phyloP scores from a whole-genome alignment of 2,113 vertebrate genomes.

The Taurulus bubalis region DNA sequence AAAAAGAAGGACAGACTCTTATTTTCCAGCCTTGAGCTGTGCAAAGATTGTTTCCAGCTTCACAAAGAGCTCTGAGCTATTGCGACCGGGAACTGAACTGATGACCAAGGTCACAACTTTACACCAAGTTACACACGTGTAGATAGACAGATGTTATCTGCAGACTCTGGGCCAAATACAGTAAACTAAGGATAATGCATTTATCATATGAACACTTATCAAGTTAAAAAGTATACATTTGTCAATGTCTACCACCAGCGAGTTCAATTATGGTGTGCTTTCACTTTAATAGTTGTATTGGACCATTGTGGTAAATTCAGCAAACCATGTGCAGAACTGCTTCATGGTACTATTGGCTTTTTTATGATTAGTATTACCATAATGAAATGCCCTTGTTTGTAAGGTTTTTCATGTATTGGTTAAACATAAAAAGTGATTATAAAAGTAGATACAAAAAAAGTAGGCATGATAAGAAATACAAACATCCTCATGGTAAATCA shows the following conservation, averaged over 20 bases:
- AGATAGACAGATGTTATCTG: slow-evolving; percentile 23
- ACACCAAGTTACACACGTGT: slow-evolving; percentile 48
- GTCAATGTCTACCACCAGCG: background rate
- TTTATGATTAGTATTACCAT: background rate
- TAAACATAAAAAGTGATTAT: background rate
- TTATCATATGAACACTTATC: background rate
- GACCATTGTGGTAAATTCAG: background rate
- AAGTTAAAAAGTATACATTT: too few relatives aligned
- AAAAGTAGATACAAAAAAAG: background rate
- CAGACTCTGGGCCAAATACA: slow-evolving; percentile 11
- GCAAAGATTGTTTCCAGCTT: slow-evolving; percentile 54
- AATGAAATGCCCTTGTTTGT: background rate
- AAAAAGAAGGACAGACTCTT: slow-evolving; percentile 51
- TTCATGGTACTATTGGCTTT: background rate
- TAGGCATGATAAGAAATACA: background rate
- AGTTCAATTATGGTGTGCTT: background rate
- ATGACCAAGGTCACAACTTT: slow-evolving; percentile 51
- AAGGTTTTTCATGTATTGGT: background rate
- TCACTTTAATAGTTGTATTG: background rate
- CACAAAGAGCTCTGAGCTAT: slow-evolving; percentile 48
- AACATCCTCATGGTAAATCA: background rate
- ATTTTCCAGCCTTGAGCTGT: slow-evolving; percentile 62
- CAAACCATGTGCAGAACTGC: background rate
- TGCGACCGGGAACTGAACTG: slow-evolving; percentile 38
- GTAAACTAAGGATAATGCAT: background rate